These are phyloP conservation scores for Autographa gamma DNA, from an alignment of 2,888 invertebrate species.

Conservation along the genomic window DNA sequence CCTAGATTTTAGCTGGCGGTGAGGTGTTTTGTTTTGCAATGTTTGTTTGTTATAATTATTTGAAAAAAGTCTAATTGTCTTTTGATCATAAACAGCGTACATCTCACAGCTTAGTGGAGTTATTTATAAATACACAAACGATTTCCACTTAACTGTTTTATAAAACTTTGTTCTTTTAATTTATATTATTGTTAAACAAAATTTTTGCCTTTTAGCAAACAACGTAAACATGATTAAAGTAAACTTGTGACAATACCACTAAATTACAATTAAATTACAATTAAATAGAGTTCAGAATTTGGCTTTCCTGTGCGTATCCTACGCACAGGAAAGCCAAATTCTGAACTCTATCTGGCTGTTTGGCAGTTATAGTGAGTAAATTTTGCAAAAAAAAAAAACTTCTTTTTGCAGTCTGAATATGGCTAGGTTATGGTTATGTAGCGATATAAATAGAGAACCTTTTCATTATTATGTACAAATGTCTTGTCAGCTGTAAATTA, in stretches of 20 bases:
- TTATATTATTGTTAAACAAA: slow-evolving; percentile 36
- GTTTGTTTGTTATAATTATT: background rate
- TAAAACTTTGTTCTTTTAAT: slow-evolving; percentile 31
- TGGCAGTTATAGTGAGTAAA: too few species aligned
- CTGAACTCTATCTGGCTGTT: too few species aligned
- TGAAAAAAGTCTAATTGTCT: background rate
- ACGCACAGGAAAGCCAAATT: slow-evolving; percentile 27
- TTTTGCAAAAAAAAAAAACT: too few species aligned
- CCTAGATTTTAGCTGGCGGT: slow-evolving; percentile 19
- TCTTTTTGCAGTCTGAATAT: too few species aligned
- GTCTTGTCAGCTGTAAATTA: too few species aligned
- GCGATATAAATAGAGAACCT: too few species aligned
- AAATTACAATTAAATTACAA: slow-evolving; percentile 55
- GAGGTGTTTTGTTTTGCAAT: background rate
- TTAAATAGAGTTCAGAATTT: too few species aligned
- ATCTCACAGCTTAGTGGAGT: background rate
- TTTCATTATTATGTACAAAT: too few species aligned
- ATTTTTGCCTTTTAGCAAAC: slow-evolving; percentile 57
- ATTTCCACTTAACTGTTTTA: slow-evolving; percentile 14
- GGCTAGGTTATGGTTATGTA: too few species aligned
- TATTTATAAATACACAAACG: too few species aligned
- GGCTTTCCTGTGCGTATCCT: slow-evolving; percentile 31
- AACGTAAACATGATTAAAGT: slow-evolving; percentile 34
- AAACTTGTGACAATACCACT: slow-evolving; percentile 45
- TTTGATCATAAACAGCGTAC: background rate